A percentile compares a stretch with the other conserved stretches of the same genome.
Evolutionary conservation across 2,113 vertebrate species (phyloP).

Genomic region (Prolemur simus): DNA sequence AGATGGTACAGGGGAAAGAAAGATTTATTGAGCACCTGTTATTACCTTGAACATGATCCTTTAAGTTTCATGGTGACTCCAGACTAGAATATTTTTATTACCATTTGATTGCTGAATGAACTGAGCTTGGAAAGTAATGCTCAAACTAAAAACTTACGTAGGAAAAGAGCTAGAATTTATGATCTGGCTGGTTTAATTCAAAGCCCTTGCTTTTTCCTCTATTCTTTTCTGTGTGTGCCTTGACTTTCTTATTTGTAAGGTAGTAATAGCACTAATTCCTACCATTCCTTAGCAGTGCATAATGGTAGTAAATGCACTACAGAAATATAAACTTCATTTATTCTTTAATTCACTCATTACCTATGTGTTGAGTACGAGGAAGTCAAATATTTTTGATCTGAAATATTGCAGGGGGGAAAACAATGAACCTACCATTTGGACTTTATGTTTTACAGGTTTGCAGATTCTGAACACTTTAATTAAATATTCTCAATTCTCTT

Average conservation of each 20-base stretch:
- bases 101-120: neutral
- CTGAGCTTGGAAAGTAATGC: neutral
- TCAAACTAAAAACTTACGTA: neutral
- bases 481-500: neutral
- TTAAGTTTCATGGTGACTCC: neutral
- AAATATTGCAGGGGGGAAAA: neutral
- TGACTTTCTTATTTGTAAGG: neutral
- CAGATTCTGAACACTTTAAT: neutral
- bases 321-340: neutral
- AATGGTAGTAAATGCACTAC: neutral
- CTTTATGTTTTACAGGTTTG: neutral
- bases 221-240: neutral
- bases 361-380: neutral
- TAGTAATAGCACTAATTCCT: neutral
- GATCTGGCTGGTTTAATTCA: neutral
- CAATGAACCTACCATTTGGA: neutral
- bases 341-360: neutral
- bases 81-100: neutral
- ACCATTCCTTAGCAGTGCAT: neutral
- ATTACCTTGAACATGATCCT: neutral
- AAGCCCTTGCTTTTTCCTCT: neutral
- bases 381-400: neutral
- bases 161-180: neutral
- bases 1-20: accelerated
- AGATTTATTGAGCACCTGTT: neutral